Evolutionary conservation across 1,140 invertebrate genomes (phyloP).

Genomic region (Littorina saxatilis): DNA sequence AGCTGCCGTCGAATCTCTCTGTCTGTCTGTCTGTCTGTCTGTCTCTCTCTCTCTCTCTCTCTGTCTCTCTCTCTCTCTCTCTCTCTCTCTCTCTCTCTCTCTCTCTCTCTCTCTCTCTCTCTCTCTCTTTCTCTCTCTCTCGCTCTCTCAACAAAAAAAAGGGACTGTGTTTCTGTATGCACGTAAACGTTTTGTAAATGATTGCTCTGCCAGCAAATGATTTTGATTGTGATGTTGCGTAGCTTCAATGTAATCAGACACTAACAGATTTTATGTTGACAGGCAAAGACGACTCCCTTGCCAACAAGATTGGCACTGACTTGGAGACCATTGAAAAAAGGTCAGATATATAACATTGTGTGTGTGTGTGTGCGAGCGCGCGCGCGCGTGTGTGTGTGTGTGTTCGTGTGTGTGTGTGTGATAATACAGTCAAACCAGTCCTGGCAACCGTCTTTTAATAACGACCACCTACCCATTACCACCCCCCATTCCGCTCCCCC

Average conservation of each 20-base stretch:
- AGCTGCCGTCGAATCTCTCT: too few relatives aligned
- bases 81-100: background rate
- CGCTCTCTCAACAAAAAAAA: background rate
- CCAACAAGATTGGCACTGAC: slow-evolving; percentile 38
- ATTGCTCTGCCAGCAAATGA: too few relatives aligned
- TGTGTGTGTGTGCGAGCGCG: background rate
- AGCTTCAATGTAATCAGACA: slow-evolving; percentile 17
- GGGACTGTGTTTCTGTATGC: background rate
- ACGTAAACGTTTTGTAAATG: background rate
- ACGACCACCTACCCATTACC: too few relatives aligned
- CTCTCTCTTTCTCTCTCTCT: background rate
- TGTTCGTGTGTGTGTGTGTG: background rate
- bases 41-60: background rate
- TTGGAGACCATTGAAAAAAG: slow-evolving; percentile 44
- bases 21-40: background rate
- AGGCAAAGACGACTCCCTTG: slow-evolving; percentile 35
- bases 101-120: background rate
- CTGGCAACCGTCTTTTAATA: background rate
- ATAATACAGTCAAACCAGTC: too few relatives aligned
- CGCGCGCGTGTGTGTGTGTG: background rate
- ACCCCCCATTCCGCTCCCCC: background rate
- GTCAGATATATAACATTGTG: background rate
- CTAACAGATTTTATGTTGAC: slow-evolving; percentile 18
- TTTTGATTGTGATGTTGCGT: background rate
- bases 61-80: background rate